Evolutionary conservation across 2,113 vertebrate genomes (phyloP).

Genomic region (Myotis davidii): DNA sequence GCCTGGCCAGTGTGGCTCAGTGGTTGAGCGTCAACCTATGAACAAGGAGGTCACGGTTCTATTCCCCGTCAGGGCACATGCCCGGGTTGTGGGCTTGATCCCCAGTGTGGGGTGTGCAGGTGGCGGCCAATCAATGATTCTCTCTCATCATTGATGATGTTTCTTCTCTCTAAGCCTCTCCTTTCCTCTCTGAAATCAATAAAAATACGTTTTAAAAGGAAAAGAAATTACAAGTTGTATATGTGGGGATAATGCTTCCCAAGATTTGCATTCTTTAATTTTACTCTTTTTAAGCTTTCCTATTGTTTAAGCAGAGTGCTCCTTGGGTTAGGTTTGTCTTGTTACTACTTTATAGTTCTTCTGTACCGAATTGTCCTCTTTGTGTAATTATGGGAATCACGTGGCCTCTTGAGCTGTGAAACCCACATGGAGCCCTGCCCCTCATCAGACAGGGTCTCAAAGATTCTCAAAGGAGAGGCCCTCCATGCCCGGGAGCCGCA

Average conservation of each 20-base stretch:
- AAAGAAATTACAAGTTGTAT: not conserved
- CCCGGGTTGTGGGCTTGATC: too few relatives aligned
- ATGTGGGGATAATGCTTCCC: not conserved
- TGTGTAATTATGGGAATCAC: not conserved
- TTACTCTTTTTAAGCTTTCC: not conserved
- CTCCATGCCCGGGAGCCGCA: not conserved
- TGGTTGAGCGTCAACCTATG: too few relatives aligned
- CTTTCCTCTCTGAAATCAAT: too few relatives aligned
- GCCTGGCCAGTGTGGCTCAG: too few relatives aligned
- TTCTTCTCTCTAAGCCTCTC: too few relatives aligned
- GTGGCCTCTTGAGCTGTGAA: not conserved
- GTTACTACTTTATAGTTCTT: not conserved
- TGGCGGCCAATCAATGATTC: too few relatives aligned
- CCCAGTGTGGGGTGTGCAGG: too few relatives aligned
- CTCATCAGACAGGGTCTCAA: not conserved
- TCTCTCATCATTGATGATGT: too few relatives aligned
- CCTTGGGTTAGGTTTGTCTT: slow-evolving; percentile 20
- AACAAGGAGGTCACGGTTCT: too few relatives aligned
- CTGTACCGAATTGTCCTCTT: not conserved
- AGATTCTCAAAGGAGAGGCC: not conserved
- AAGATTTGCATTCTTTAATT: slow-evolving; percentile 15
- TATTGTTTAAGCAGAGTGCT: not conserved
- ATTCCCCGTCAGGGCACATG: too few relatives aligned
- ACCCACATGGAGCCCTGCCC: not conserved
- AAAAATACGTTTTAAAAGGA: too few relatives aligned